These are phyloP conservation scores for Hydropsyche betteni DNA, from an alignment of 2,888 invertebrate species.

Conservation along the genomic window DNA sequence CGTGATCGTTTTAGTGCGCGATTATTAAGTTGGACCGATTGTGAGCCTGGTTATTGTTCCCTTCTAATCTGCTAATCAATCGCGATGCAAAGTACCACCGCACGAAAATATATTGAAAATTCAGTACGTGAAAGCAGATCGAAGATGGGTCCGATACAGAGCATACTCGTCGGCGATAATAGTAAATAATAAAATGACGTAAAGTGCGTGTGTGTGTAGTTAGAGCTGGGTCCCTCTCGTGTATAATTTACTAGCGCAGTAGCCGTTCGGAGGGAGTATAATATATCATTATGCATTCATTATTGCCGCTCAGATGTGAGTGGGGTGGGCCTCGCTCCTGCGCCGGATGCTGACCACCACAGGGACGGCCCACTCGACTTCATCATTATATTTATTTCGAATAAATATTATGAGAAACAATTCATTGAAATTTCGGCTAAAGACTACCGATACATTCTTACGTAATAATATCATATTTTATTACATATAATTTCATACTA, in stretches of 20 bases:
- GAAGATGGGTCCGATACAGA: too few relatives aligned
- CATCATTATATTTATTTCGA: too few relatives aligned
- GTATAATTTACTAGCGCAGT: constrained; percentile 50
- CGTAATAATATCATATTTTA: background rate
- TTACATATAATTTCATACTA: too few relatives aligned
- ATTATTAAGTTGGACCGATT: background rate
- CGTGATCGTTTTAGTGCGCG: constrained; percentile 49
- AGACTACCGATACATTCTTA: background rate
- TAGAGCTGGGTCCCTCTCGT: background rate
- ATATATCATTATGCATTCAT: constrained; percentile 52
- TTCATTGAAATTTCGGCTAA: background rate
- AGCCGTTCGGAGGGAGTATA: constrained; percentile 49
- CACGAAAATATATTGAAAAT: too few relatives aligned
- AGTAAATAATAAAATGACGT: too few relatives aligned
- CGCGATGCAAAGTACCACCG: too few relatives aligned
- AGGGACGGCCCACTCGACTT: too few relatives aligned
- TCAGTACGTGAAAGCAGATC: too few relatives aligned
- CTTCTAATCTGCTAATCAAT: too few relatives aligned
- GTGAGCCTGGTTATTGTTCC: constrained; percentile 1
- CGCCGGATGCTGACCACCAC: constrained; percentile 18
- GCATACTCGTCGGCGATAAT: too few relatives aligned
- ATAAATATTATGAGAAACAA: too few relatives aligned
- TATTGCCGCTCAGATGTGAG: constrained; percentile 49
- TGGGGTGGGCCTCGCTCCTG: constrained; percentile 40
- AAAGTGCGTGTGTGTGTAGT: too few relatives aligned